Conservation (phyloP, 2,797 vertebrate genomes). For the Pelobates cultripes region DNA sequence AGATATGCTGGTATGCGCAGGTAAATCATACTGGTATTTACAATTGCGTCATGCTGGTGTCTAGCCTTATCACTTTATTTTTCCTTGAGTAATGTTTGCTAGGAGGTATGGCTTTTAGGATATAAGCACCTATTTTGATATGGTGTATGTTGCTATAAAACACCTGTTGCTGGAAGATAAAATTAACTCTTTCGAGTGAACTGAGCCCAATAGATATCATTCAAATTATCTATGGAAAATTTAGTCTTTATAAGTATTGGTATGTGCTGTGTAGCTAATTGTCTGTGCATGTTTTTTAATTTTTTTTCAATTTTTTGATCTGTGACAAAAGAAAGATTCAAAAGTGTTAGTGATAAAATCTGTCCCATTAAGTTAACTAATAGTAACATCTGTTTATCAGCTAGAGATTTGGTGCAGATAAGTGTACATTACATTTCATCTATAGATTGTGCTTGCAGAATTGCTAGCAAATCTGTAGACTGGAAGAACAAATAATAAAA, state of each 20-base stretch:
- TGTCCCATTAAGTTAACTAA: no score
- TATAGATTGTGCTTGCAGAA: no score
- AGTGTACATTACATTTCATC: no score
- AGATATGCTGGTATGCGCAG: constrained; percentile 13
- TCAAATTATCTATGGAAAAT: background rate
- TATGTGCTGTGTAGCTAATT: background rate
- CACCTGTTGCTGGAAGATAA: background rate
- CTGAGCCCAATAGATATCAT: background rate
- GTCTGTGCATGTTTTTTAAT: no score
- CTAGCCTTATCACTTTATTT: background rate
- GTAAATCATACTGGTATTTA: constrained; percentile 3
- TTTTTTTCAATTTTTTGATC: no score
- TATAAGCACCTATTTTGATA: background rate
- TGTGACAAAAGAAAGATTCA: no score
- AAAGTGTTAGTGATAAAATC: no score
- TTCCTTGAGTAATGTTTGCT: background rate
- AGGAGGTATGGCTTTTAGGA: background rate
- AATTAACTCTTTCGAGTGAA: background rate
- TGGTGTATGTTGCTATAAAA: background rate
- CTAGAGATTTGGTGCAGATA: no score
- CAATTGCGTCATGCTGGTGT: constrained; percentile 3
- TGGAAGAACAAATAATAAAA: no score
- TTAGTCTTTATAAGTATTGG: background rate
- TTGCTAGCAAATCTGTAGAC: no score
- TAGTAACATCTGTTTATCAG: no score